Evolutionary conservation across 2,888 invertebrate species (phyloP), one percentile per base, ranked within the genome.

Genomic region (Troides helena): DNA sequence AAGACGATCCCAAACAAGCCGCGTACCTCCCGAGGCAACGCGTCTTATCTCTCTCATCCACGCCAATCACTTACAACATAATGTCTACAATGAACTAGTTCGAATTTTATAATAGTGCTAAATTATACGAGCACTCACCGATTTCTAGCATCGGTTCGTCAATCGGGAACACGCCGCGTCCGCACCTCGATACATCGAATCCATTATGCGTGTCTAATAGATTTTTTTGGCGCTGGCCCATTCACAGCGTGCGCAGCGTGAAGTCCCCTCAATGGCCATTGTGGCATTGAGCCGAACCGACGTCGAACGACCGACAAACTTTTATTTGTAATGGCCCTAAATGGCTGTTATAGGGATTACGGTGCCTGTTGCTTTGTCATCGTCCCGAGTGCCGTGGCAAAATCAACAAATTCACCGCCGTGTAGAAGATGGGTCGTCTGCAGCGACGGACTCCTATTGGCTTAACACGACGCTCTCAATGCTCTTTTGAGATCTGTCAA

Each of bases 341-440:
- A 92, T 92, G 90, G 87, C 88, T 92, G 89, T 90, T 89, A 87
- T 87, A 82, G 85, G 88, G 91, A 90, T 92, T 91, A 92, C 84
- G 85, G 87, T 85, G 83, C 81, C 80, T 75, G 74, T 76, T 74
- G 85, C 88, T 82, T 90, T 92, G 91, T 90, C 87, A 85, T 83
- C 84, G 79, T 74, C 75, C 77, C 82, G 80, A 81, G 82, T 78
- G 83, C 81, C 80, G 75, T 76, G 75, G 77, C 78, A 77, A 84
- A 83, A 82, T 81, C 80, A 80, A 80, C 83, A 84, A 85, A 81
- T 84, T 83, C 77, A 75, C 62, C 60, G 69, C 72, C 67, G 62
- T 75, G 75, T 74, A 76, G 79, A 63, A 68, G 80, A 80, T 77
- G 70, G 71, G 74, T 72, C 74, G 65, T 61, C 62, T 43, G 57